Evolutionary conservation across 2,888 invertebrate species (phyloP).

Genomic region (Thera britannica): DNA sequence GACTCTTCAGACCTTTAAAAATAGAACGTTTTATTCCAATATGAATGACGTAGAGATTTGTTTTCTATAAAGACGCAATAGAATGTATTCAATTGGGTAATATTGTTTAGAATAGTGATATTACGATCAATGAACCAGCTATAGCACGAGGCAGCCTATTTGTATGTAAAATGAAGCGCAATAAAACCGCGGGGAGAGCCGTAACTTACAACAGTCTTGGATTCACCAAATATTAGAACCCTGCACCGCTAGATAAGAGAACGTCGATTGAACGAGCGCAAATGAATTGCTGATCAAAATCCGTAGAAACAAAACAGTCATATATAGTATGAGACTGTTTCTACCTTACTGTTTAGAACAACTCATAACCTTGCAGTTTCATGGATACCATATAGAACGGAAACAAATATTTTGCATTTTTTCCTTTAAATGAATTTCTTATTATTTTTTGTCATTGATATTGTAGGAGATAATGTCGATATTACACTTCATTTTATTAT

Average conservation of each 20-base stretch:
- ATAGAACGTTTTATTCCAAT: too few relatives aligned
- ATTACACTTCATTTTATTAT: too few relatives aligned
- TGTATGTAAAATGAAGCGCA: slow-evolving; percentile 71
- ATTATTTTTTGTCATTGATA: too few relatives aligned
- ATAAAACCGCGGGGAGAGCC: slow-evolving; percentile 64
- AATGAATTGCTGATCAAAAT: background rate
- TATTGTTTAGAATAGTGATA: slow-evolving; percentile 38
- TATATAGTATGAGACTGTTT: background rate
- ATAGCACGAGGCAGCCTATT: slow-evolving; percentile 58
- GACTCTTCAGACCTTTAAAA: too few relatives aligned
- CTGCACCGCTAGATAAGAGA: slow-evolving; percentile 11
- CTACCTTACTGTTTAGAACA: too few relatives aligned
- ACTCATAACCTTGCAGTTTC: too few relatives aligned
- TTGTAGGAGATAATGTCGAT: too few relatives aligned
- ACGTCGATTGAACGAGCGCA: background rate
- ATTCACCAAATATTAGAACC: slow-evolving; percentile 65
- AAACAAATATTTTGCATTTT: too few relatives aligned
- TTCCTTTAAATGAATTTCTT: too few relatives aligned
- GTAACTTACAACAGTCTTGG: slow-evolving; percentile 60
- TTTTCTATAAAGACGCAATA: background rate
- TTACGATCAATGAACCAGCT: slow-evolving; percentile 55
- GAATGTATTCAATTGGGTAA: slow-evolving; percentile 8
- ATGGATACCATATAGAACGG: too few relatives aligned
- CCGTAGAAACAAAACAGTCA: background rate
- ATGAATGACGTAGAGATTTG: background rate